Evolutionary conservation across 2,888 invertebrate genomes (phyloP).

Genomic region (Macrostomum cliftonense): DNA sequence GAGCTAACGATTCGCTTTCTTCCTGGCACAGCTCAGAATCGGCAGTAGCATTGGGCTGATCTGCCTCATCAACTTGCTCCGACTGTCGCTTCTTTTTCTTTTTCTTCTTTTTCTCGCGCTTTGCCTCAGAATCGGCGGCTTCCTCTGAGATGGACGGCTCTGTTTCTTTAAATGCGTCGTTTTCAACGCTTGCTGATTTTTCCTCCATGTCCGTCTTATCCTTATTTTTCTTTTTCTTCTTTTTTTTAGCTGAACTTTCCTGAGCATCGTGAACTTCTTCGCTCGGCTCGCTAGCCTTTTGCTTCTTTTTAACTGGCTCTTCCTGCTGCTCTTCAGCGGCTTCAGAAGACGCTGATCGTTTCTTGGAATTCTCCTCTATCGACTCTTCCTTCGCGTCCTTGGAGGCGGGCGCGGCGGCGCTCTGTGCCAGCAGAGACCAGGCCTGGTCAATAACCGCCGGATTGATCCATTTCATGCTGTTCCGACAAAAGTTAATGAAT

Average conservation of each 20-base stretch:
- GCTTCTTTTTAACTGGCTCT: neutral
- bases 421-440: no score
- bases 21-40: neutral
- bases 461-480: conserved; percentile 6
- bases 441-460: neutral
- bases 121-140: neutral
- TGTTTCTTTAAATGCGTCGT: no score
- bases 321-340: neutral
- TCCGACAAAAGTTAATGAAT: conserved; percentile 14
- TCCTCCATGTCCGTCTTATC: neutral
- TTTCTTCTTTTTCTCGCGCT: neutral
- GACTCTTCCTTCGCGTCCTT: no score
- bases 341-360: neutral
- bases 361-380: no score
- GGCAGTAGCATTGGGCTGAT: no score
- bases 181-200: neutral
- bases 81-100: neutral
- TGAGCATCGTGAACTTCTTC: no score
- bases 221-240: neutral
- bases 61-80: neutral
- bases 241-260: no score
- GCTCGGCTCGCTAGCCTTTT: neutral
- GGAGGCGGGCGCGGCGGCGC: no score
- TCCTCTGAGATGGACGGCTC: no score
- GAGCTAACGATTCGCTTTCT: neutral